These are phyloP conservation scores for Rousettus madagascariensis DNA, from an alignment of 2,797 vertebrate species.

Conservation along the genomic window DNA sequence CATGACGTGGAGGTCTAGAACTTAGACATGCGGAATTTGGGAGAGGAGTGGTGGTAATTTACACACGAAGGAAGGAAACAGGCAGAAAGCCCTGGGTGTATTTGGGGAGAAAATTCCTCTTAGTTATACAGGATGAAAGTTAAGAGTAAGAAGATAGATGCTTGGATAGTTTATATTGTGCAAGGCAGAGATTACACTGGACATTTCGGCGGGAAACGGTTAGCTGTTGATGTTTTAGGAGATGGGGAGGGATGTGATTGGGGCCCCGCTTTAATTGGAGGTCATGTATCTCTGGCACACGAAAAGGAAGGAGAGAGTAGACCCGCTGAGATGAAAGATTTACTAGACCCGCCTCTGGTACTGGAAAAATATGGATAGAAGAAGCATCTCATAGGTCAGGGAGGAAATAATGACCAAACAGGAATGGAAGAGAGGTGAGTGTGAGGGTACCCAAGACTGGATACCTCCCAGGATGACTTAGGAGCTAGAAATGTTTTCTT, in stretches of 20 bases:
- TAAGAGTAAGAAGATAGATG: not conserved
- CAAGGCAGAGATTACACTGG: not conserved
- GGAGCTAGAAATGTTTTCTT: not conserved
- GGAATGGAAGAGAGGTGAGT: not conserved
- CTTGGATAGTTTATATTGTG: not conserved
- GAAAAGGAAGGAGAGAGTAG: not conserved
- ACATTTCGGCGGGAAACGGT: not conserved
- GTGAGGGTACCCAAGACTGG: not conserved
- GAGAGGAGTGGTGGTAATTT: not conserved
- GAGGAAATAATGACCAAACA: conserved; percentile 34
- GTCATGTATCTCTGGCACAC: not conserved
- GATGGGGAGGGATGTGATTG: not conserved
- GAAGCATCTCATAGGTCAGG: not conserved
- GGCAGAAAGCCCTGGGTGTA: not conserved
- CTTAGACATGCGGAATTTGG: not conserved
- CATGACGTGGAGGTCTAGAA: not conserved
- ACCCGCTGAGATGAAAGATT: not conserved
- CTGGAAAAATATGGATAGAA: not conserved
- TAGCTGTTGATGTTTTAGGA: not conserved
- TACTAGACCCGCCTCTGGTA: not conserved
- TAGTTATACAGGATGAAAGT: not conserved
- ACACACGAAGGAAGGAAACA: not conserved
- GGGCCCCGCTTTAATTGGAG: not conserved
- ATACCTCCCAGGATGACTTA: not conserved
- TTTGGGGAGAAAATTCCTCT: not conserved